Evolutionary conservation across 2,797 vertebrate species (phyloP).

Genomic region (Stomatorhinus walkeri): DNA sequence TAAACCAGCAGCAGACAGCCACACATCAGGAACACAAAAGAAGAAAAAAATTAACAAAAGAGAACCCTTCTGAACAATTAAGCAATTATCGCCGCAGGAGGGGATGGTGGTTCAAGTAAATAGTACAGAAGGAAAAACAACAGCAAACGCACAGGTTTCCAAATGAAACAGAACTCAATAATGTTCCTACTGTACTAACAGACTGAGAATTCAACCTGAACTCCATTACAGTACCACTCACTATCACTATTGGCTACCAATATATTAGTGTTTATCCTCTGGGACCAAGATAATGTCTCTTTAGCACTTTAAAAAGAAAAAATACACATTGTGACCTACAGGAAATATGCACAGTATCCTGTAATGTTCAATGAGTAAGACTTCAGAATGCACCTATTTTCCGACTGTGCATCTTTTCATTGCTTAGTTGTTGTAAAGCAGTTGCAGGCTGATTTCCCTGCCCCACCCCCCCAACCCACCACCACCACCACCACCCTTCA

Average conservation of each 20-base stretch:
- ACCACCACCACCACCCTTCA: neutral
- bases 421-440: neutral
- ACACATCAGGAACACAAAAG: neutral
- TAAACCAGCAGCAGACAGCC: neutral
- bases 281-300: slow-evolving; percentile 57
- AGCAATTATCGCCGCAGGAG: neutral
- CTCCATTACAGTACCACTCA: slow-evolving; percentile 65
- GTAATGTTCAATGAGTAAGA: slow-evolving; percentile 64
- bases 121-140: slow-evolving; percentile 4
- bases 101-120: neutral
- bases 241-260: slow-evolving; percentile 71
- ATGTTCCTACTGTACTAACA: neutral
- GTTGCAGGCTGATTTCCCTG: neutral
- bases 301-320: slow-evolving; percentile 48
- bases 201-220: slow-evolving; percentile 62
- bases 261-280: slow-evolving; percentile 74
- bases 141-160: neutral
- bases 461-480: neutral
- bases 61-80: slow-evolving; percentile 2
- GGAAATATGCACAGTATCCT: slow-evolving; percentile 54
- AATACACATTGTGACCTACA: neutral
- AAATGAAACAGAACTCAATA: neutral
- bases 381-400: slow-evolving; percentile 59
- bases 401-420: slow-evolving; percentile 31
- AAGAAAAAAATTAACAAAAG: neutral